phyloP scores from a whole-genome alignment of 2,888 invertebrate genomes.

The Drosophila flavopinicola region DNA sequence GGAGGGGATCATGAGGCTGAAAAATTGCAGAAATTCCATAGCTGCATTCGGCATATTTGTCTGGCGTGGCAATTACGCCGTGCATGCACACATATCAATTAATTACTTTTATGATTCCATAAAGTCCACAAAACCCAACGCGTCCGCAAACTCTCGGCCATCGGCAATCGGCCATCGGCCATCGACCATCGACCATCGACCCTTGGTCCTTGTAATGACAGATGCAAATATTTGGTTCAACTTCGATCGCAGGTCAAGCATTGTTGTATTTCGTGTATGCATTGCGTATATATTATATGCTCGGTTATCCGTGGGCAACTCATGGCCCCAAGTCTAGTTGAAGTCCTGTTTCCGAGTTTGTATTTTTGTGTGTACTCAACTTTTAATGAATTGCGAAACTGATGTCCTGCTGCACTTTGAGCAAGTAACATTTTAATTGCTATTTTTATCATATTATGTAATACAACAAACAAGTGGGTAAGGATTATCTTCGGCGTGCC shows the following conservation, averaged over 20 bases:
- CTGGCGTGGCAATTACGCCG: constrained; percentile 63
- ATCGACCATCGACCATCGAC: constrained; percentile 5
- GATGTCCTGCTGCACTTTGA: not conserved
- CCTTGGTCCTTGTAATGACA: constrained; percentile 53
- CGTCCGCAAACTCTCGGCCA: not conserved
- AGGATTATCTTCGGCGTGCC: no score
- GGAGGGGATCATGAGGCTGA: constrained; percentile 54
- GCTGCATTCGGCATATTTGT: constrained; percentile 60
- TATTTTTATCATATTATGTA: not conserved
- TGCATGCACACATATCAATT: constrained; percentile 65
- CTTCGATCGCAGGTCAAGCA: constrained; percentile 31
- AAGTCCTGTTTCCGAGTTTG: not conserved
- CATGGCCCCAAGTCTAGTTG: not conserved
- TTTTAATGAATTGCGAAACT: constrained; percentile 18
- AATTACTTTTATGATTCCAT: constrained; percentile 77
- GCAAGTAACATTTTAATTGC: constrained; percentile 23
- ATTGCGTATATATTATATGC: constrained; percentile 8
- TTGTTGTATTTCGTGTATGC: constrained; percentile 6
- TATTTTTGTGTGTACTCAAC: constrained; percentile 4
- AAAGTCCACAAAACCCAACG: constrained; percentile 28
- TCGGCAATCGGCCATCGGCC: not conserved
- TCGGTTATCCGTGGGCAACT: constrained; percentile 3
- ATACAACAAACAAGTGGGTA: no score
- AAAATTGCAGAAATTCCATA: constrained; percentile 57
- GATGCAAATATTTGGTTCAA: constrained; percentile 65